Percentiles rank a stretch among this genome's conserved stretches.
These are phyloP conservation scores for Allobates femoralis DNA, from an alignment of 2,797 vertebrate species.

Conservation along the genomic window DNA sequence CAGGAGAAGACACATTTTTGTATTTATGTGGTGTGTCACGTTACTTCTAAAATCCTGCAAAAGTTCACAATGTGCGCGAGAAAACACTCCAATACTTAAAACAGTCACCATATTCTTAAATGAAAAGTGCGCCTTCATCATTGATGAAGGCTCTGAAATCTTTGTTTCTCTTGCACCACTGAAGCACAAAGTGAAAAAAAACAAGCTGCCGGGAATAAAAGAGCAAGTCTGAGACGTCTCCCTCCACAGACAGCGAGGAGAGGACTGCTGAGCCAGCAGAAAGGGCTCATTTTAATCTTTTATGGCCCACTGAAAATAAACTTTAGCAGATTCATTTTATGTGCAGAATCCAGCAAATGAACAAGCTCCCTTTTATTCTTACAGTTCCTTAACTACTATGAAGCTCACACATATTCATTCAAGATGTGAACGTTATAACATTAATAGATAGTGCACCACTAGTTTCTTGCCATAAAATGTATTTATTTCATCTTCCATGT, in stretches of 20 bases:
- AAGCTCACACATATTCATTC: constrained; percentile 16
- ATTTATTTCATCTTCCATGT: not conserved
- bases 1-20: not conserved
- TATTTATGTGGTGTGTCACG: not conserved
- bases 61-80: constrained; percentile 14
- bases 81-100: not conserved
- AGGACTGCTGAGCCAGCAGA: constrained; percentile 55
- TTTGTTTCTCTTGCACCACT: constrained; percentile 39
- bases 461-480: too few relatives aligned
- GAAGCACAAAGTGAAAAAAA: constrained; percentile 27
- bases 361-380: constrained; percentile 53
- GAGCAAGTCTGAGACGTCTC: constrained; percentile 28
- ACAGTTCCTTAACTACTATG: constrained; percentile 18
- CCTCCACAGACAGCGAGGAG: constrained; percentile 23
- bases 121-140: not conserved
- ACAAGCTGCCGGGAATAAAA: constrained; percentile 28
- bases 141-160: not conserved
- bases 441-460: not conserved
- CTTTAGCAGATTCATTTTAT: constrained; percentile 55
- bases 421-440: not conserved
- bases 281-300: constrained; percentile 59
- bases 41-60: constrained; percentile 1
- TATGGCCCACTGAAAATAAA: constrained; percentile 59
- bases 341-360: constrained; percentile 49
- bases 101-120: not conserved